Evolutionary conservation across 2,797 vertebrate genomes (phyloP), one percentile per base, ranked within the genome.

Genomic region (Ibycter americanus): DNA sequence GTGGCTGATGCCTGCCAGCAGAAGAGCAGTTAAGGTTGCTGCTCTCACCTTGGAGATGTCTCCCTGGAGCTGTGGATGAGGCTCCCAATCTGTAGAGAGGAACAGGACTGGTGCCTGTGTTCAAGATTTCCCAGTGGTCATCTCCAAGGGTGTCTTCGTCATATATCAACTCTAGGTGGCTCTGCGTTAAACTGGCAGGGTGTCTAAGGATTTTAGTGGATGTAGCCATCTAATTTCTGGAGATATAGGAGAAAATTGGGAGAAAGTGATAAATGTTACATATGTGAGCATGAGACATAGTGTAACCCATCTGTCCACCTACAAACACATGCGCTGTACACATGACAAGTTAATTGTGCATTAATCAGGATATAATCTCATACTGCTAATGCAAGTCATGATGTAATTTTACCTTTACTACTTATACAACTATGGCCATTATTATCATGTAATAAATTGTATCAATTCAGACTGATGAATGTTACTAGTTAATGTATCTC

Each of bases 341-440:
- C 85, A 74, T 73, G 96, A 97, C 91, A 95, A 96, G 94, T 96
- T 97, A 96, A 98, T 97, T 96, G 97, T 96, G 81, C 97, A 93
- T 98, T 96, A 95, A 94, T 97, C 96, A 97, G 96, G 91, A 90
- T 86, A 97, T 90, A 97, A 95, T 97, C 92, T 97, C 94, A 89
- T 86, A 73, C 61, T 89, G 90, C 93, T 97, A 96, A 96, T 92
- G 97, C 96, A 96, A 95, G 87, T 80, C 91, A 94, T 94, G 94
- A 95, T 96, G 90, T 97, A 95, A 97, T 98, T 94, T 96, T 97
- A 93, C 92, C 87, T 95, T 95, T 93, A 94, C 92, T 95, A 80
- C 95, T 96, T 91, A 86, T 66, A 83, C 71, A 67, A 83, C 67
- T 86, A 83, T 78, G 85, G 83, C 81, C 83, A 89, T 96, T 96